Evolutionary conservation across 2,888 invertebrate genomes (phyloP).

Genomic region (Tachina grossa): DNA sequence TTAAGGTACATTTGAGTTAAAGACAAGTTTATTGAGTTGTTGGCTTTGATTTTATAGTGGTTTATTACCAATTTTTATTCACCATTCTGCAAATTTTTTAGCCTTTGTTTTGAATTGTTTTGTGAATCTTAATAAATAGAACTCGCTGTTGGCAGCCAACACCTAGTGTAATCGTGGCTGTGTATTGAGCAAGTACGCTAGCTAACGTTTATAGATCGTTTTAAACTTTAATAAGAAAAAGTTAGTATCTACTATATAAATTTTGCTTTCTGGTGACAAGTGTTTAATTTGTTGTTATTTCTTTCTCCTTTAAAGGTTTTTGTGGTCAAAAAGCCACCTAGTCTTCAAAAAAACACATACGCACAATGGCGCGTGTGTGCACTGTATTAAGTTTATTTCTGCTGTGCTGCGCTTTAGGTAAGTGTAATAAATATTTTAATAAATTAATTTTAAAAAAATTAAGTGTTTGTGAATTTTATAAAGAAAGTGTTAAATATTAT

Average conservation of each 20-base stretch:
- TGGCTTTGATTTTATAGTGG: slow-evolving; percentile 13
- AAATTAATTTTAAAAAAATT: slow-evolving; percentile 1
- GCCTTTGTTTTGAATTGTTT: slow-evolving; percentile 59
- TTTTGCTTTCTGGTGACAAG: slow-evolving; percentile 59
- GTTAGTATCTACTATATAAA: slow-evolving; percentile 59
- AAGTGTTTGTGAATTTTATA: slow-evolving; percentile 35
- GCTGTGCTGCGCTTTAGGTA: slow-evolving; percentile 80
- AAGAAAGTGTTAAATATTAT: neutral
- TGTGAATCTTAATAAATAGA: slow-evolving; percentile 83
- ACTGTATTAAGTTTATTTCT: slow-evolving; percentile 80
- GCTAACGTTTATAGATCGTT: slow-evolving; percentile 75
- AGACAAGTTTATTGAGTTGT: slow-evolving; percentile 39
- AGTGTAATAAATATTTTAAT: slow-evolving; percentile 73
- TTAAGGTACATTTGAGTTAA: slow-evolving; percentile 8
- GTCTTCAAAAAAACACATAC: slow-evolving; percentile 76
- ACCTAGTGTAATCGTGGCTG: slow-evolving; percentile 83
- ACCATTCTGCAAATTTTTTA: slow-evolving; percentile 76
- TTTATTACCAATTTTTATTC: slow-evolving; percentile 66
- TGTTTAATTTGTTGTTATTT: slow-evolving; percentile 70
- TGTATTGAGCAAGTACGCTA: slow-evolving; percentile 82
- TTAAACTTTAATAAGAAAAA: slow-evolving; percentile 68
- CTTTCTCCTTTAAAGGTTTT: slow-evolving; percentile 69
- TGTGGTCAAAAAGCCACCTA: slow-evolving; percentile 42
- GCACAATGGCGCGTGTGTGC: slow-evolving; percentile 82
- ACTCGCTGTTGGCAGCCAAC: slow-evolving; percentile 82